Evolutionary conservation across 1,140 invertebrate species (phyloP), one percentile per base, ranked within the genome.

Genomic region (Xylocopa sonorina): DNA sequence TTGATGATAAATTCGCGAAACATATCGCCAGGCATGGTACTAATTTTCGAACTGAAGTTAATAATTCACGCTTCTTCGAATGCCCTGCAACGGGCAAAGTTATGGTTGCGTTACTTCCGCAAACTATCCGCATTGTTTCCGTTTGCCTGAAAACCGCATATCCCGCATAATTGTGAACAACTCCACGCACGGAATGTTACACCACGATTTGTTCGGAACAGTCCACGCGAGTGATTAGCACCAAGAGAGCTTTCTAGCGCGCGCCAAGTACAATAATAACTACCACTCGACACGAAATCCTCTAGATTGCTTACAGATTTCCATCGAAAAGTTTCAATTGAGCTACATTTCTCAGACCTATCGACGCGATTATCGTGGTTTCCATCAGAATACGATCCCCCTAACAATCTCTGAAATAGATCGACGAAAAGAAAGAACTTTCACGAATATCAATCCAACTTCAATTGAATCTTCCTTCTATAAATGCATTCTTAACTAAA

Each of bases 281-380:
- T 91, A 87, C 89, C 88, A 73, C 81, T 88, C 73, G 84, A 81
- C 91, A 92, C 90, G 91, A 85, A 87, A 90, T 80, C 81, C 86
- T 81, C 72, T 71, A 84, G 88, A 91, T 88, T 87, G 76, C 75
- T 67, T 73, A 74, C 69, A 63, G 83, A 86, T 92, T 90, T 86
- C 63, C 81, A 89, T 91, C 84, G 79, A 29, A 89, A 91, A 90
- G 83, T 92, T 92, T 88, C 84, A 83, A 91, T 91, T 89, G 88
- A 82, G 79, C 67, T 69, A 68, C 86, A 90, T 91, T n/a, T 91
- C 89, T 90, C 72, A 62, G 88, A 84, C 68, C 80, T 81, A 81
- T 82, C 84, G 84, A 88, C 90, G 38, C 68, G 27, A 63, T 86
- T 75, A 86, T 84, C 80, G 41, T 60, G 55, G 57, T 53, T 48